Percentiles rank a stretch among this genome's conserved stretches.
phyloP scores from a whole-genome alignment of 1,140 invertebrate species.

The Drosophila repleta region DNA sequence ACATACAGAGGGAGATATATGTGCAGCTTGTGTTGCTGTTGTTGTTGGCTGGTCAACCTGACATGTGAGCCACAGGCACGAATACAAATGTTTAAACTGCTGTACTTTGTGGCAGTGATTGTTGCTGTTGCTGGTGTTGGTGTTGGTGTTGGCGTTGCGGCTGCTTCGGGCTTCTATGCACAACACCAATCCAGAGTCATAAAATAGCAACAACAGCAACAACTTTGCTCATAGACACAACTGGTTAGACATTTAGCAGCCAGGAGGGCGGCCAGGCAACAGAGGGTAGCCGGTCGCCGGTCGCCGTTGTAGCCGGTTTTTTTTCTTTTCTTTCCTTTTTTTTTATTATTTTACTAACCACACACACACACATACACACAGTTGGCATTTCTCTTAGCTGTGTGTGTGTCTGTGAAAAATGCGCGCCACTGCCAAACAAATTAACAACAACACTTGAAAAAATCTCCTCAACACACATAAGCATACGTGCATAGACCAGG shows the following conservation, averaged over 20 bases:
- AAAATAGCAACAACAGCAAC: conserved; percentile 52
- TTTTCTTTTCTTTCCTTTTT: conserved; percentile 17
- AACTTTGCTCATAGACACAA: conserved; percentile 48
- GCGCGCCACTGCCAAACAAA: conserved; percentile 71
- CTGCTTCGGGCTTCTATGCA: conserved; percentile 68
- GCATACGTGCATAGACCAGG: conserved; percentile 15
- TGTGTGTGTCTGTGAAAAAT: conserved; percentile 64
- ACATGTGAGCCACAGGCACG: conserved; percentile 75
- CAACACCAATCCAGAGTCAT: conserved; percentile 65
- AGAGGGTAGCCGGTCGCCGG: conserved; percentile 31
- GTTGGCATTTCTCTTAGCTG: conserved; percentile 38
- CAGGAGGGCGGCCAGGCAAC: conserved; percentile 12
- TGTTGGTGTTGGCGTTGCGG: conserved; percentile 35
- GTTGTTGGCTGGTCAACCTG: conserved; percentile 60
- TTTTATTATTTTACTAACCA: conserved; percentile 50
- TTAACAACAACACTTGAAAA: conserved; percentile 77
- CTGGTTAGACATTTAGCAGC: conserved; percentile 54
- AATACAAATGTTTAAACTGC: conserved; percentile 76
- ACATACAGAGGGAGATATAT: neutral
- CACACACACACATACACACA: conserved; percentile 19
- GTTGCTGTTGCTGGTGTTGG: conserved; percentile 36
- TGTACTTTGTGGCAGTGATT: conserved; percentile 54
- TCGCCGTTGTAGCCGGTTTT: conserved; percentile 46
- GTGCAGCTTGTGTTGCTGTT: conserved; percentile 38
- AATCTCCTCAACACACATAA: conserved; percentile 41